Base-by-base conservation (phyloP, 2,888 invertebrate genomes). In the Diadromus collaris region DNA sequence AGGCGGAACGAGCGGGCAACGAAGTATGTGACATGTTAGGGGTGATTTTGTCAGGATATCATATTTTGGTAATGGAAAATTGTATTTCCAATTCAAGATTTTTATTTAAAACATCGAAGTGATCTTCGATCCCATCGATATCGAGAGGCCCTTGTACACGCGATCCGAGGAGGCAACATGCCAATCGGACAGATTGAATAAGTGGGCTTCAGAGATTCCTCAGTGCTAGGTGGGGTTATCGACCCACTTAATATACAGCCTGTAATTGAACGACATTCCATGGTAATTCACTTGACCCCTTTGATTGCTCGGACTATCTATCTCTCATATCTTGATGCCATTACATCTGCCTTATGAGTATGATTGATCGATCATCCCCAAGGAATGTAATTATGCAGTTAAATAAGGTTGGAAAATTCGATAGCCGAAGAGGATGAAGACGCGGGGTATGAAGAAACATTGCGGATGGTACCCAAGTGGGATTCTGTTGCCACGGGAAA, bases 151-250 rank as follows among this genome's bases (percentile, higher is more conserved):
- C 9, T 29, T 51, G 51, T 24, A 21, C 24, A 19, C 9, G 6
- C 44, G 16, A 69, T 56, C n/a, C n/a, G n/a, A 32, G 38, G 27
- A 56, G 21, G 13, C 7, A 61, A 21, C 27, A 44, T 44, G 16
- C 29, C 41, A n/a, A 24, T 10, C n/a, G 6, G 68, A 27, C 38
- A n/a, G 13, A 16, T 29, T 13, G 46, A 63, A 6, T 51, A 27
- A 38, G 46, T n/a, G 29, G n/a, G 27, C 29, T 19, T 27, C 48
- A 44, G 24, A 48, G 41, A 44, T 46, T 13, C 29, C 19, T 41
- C 29, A 48, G 34, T 38, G 27, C 24, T 24, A 6, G 48, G n/a
- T 73, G 58, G 41, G 19, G 41, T 70, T 24, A 61, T 70, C 24
- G 9, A 16, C 34, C 44, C 54, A 21, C 44, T 65, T 27, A 41